Evolutionary conservation across 1,140 invertebrate genomes (phyloP).

Genomic region (Saccostrea echinata): DNA sequence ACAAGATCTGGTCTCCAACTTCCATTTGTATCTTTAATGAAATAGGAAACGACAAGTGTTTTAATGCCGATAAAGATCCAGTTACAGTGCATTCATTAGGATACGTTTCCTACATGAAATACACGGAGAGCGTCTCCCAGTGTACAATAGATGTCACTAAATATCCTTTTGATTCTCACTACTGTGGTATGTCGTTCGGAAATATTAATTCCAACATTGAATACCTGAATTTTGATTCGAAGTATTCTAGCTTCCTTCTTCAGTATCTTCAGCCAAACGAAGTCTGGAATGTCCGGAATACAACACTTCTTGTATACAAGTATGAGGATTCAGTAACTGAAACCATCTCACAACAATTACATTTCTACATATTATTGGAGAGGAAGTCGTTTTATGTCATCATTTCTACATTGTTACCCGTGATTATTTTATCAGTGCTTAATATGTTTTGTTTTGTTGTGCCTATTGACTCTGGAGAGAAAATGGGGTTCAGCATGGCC

Average conservation of each 20-base stretch:
- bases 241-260: background rate
- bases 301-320: background rate
- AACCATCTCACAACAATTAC: background rate
- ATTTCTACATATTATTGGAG: background rate
- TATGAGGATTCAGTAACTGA: background rate
- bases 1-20: background rate
- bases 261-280: background rate
- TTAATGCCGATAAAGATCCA: background rate
- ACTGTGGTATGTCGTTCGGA: background rate
- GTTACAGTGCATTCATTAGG: background rate
- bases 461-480: constrained; percentile 57
- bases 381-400: constrained; percentile 52
- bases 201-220: background rate
- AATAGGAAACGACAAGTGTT: background rate
- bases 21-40: background rate
- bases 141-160: background rate
- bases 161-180: background rate
- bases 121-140: background rate
- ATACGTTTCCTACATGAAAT: background rate
- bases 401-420: constrained; percentile 48
- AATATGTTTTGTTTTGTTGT: constrained; percentile 51
- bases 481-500: constrained; percentile 52
- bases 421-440: constrained; percentile 49
- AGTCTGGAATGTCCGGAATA: background rate
- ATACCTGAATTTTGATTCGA: background rate